phyloP scores from a whole-genome alignment of 2,797 vertebrate species.

The Martes flavigula region DNA sequence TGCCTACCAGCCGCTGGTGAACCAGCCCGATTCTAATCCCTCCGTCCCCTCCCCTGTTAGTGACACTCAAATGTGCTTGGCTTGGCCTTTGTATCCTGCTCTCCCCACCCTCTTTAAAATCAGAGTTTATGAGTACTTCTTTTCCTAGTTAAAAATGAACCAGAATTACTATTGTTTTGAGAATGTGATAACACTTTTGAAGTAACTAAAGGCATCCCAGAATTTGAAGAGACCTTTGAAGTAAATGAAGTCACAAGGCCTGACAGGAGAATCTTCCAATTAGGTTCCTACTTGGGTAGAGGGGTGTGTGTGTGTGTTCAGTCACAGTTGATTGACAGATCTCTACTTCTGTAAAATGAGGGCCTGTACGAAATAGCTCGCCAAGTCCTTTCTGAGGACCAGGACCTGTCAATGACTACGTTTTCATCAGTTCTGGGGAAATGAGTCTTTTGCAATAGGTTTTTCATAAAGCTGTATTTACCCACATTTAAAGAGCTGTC shows the following conservation, averaged over 20 bases:
- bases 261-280: not conserved
- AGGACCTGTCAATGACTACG: not conserved
- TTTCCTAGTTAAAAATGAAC: conserved; percentile 14
- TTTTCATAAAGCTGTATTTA: not conserved
- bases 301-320: not conserved
- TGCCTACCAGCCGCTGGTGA: too few relatives aligned
- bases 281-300: not conserved
- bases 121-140: not conserved
- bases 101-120: not conserved
- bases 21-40: not conserved
- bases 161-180: not conserved
- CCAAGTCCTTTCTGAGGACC: not conserved
- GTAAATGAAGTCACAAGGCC: not conserved
- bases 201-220: not conserved
- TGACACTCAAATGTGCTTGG: not conserved
- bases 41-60: not conserved
- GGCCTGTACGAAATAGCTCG: not conserved
- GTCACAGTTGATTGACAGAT: not conserved
- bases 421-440: not conserved
- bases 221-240: not conserved
- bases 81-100: not conserved
- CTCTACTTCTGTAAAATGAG: not conserved
- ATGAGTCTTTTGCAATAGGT: not conserved
- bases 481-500: not conserved
- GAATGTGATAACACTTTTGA: not conserved